These are phyloP conservation scores for Felis chaus DNA, from an alignment of 2,113 vertebrate species.

Conservation along the genomic window DNA sequence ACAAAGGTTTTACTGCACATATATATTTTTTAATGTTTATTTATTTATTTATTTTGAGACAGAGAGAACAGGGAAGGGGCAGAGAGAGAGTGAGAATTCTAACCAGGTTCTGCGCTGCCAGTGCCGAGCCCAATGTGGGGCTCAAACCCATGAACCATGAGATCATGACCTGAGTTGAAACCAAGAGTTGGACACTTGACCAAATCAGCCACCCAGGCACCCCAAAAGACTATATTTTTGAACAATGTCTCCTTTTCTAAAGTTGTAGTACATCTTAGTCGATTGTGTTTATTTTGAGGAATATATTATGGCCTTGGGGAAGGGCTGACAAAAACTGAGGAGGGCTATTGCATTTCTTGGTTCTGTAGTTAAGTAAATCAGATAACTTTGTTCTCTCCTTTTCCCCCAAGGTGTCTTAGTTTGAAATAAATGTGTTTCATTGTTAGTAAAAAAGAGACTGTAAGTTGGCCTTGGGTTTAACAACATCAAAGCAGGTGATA, in stretches of 20 bases:
- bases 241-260: not conserved
- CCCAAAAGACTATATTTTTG: not conserved
- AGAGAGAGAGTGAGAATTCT: too few species aligned
- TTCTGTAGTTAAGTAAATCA: conserved; percentile 14
- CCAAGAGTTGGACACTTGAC: too few species aligned
- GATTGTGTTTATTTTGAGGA: conserved; percentile 31
- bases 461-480: conserved; percentile 19
- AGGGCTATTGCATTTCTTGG: not conserved
- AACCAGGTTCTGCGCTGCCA: too few species aligned
- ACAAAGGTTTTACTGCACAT: too few species aligned
- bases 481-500: not conserved
- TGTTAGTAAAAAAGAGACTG: conserved; percentile 46
- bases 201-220: too few species aligned
- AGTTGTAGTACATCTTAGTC: not conserved
- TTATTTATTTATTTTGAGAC: too few species aligned
- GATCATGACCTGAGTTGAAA: too few species aligned
- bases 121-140: too few species aligned
- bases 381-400: conserved; percentile 8
- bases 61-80: too few species aligned
- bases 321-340: not conserved
- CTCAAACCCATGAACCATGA: too few species aligned
- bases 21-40: too few species aligned
- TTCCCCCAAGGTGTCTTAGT: conserved; percentile 21
- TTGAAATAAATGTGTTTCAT: conserved; percentile 58
- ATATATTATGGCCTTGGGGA: not conserved